phyloP scores from a whole-genome alignment of 2,888 invertebrate species.

The Digitonthophagus gazella region DNA sequence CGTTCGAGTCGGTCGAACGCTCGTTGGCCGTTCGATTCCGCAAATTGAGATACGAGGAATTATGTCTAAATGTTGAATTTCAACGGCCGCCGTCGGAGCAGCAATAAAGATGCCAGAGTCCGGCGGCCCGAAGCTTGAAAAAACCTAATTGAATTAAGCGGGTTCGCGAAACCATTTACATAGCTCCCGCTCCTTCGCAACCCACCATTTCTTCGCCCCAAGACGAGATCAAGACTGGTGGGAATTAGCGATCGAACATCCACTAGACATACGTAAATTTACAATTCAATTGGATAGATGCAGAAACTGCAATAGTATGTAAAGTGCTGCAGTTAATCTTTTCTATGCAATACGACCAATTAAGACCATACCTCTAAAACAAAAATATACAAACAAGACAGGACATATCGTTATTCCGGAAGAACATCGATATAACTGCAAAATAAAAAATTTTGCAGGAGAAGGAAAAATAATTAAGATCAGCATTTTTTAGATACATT shows the following conservation, averaged over 20 bases:
- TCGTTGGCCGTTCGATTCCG: conserved; percentile 2
- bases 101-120: conserved; percentile 12
- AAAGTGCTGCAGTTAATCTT: too few relatives aligned
- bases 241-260: background rate
- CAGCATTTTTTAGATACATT: too few relatives aligned
- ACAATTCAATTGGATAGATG: background rate
- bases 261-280: background rate
- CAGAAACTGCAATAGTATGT: too few relatives aligned
- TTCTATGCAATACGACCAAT: too few relatives aligned
- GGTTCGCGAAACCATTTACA: conserved; percentile 12
- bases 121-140: background rate
- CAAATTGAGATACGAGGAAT: conserved; percentile 17
- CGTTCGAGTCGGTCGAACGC: background rate
- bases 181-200: conserved; percentile 1
- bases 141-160: conserved; percentile 14
- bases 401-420: too few relatives aligned
- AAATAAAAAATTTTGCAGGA: too few relatives aligned
- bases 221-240: background rate
- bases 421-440: too few relatives aligned
- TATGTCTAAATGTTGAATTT: conserved; percentile 15
- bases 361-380: too few relatives aligned
- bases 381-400: too few relatives aligned
- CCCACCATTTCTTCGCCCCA: background rate
- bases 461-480: too few relatives aligned
- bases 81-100: conserved; percentile 1